These are phyloP conservation scores for Loris lydekkerianus DNA, from an alignment of 2,797 vertebrate genomes.

Conservation along the genomic window DNA sequence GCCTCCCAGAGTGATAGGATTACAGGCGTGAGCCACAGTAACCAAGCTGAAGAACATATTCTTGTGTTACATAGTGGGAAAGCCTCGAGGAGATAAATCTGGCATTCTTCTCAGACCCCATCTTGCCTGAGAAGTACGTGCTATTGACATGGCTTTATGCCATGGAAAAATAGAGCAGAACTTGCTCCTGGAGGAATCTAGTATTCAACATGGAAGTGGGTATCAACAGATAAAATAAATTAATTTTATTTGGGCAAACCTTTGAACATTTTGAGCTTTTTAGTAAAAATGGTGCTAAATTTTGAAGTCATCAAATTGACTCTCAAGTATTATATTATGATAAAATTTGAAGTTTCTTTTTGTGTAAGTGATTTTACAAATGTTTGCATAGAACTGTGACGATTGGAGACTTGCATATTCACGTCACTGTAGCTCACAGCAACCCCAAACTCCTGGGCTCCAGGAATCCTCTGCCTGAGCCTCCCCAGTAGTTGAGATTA, in stretches of 20 bases:
- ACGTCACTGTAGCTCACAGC: too few relatives aligned
- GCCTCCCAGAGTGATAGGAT: too few relatives aligned
- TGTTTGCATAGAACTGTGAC: neutral
- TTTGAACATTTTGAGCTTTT: neutral
- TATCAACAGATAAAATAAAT: neutral
- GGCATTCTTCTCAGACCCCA: fast-evolving
- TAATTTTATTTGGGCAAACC: neutral
- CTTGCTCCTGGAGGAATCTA: neutral
- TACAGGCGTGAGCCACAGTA: too few relatives aligned
- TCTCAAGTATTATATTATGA: neutral
- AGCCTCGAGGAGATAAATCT: neutral
- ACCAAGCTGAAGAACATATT: neutral
- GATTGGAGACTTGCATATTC: neutral
- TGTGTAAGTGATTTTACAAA: neutral
- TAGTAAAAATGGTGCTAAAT: neutral
- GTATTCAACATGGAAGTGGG: neutral
- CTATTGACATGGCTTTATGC: neutral
- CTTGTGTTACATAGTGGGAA: neutral
- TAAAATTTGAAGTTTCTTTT: neutral
- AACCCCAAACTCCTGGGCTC: too few relatives aligned
- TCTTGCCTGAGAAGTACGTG: neutral
- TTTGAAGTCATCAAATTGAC: neutral
- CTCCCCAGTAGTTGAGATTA: too few relatives aligned
- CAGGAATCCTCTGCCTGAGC: too few relatives aligned
- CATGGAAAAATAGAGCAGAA: neutral